Percentiles rank a stretch among this genome's conserved stretches.
phyloP scores from a whole-genome alignment of 2,113 vertebrate genomes.

The Pleuronectes platessa region DNA sequence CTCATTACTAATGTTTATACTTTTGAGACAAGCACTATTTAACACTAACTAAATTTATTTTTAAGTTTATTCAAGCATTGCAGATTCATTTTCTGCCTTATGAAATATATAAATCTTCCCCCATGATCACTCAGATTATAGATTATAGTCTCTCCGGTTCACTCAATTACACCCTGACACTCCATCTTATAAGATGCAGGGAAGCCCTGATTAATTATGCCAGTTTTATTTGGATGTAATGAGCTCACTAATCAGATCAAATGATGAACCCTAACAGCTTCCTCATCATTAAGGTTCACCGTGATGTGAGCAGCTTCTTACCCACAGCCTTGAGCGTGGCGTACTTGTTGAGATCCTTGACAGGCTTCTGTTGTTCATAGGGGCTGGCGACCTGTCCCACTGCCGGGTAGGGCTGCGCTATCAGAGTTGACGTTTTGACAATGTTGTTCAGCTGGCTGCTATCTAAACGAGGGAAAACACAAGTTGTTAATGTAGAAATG shows the following conservation, averaged over 20 bases:
- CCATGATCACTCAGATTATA: too few relatives aligned
- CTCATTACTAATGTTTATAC: too few relatives aligned
- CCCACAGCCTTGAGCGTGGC: constrained; percentile 93
- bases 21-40: too few relatives aligned
- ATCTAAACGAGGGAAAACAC: constrained; percentile 78
- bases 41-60: too few relatives aligned
- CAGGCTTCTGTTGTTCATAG: constrained; percentile 88
- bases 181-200: not conserved
- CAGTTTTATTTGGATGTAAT: constrained; percentile 14
- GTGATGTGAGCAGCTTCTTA: constrained; percentile 77
- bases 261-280: not conserved
- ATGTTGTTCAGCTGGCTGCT: constrained; percentile 90
- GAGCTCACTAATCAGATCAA: constrained; percentile 18
- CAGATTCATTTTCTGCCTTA: not conserved
- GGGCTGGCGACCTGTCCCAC: constrained; percentile 90
- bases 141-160: not conserved
- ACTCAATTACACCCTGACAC: constrained; percentile 1
- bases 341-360: constrained; percentile 93
- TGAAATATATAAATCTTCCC: not conserved
- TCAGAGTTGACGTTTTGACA: constrained; percentile 86
- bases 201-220: constrained; percentile 18
- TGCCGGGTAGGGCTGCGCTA: constrained; percentile 89
- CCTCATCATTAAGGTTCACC: not conserved
- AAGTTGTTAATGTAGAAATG: not conserved
- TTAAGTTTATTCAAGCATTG: not conserved